Evolutionary conservation across 2,797 vertebrate species (phyloP), one percentile per base, ranked within the genome.

Genomic region (Synanceia verrucosa): DNA sequence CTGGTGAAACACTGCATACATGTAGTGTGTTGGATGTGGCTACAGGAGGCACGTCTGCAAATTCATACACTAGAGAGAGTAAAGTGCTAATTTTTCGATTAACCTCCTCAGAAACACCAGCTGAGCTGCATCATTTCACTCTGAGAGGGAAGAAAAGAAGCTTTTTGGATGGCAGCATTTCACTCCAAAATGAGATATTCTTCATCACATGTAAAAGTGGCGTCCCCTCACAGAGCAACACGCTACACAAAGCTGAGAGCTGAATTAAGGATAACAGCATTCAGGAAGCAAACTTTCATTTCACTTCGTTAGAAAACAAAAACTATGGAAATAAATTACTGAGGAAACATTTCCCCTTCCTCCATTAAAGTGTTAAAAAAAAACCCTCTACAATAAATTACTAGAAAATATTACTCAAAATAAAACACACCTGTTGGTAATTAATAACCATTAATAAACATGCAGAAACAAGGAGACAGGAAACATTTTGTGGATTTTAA

Each of bases 371-470:
- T 44, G 52, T 59, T 73, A 44, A 80, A 57, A 70, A 59, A 74
- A 48, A 43, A n/a, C n/a, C n/a, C n/a, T n/a, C 74, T 85, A 82
- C 65, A 89, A 90, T 92, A 92, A 91, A 83, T 91, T 82, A 91
- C 84, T 82, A 83, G 1, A 41, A 82, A 83, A 79, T 66, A 56
- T 57, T n/a, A 46, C 9, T 53, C 8, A 18, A 23, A 73, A 48
- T 24, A 31, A 67, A 75, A 70, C 70, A 68, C 61, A 21, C 5
- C 9, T 31, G 36, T 55, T 71, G 57, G 76, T 66, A 44, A 61
- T 47, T 13, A 23, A 74, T 39, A 7, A 81, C 52, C 63, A 47
- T n/a, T n/a, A n/a, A n/a, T n/a, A n/a, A n/a, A 62, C 55, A 21
- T 13, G 12, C 47, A 56, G 53, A 33, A 2, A 19, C 21, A 29